Evolutionary conservation across 2,797 vertebrate species (phyloP), one percentile per base, ranked within the genome.

Genomic region (Netta rufina): DNA sequence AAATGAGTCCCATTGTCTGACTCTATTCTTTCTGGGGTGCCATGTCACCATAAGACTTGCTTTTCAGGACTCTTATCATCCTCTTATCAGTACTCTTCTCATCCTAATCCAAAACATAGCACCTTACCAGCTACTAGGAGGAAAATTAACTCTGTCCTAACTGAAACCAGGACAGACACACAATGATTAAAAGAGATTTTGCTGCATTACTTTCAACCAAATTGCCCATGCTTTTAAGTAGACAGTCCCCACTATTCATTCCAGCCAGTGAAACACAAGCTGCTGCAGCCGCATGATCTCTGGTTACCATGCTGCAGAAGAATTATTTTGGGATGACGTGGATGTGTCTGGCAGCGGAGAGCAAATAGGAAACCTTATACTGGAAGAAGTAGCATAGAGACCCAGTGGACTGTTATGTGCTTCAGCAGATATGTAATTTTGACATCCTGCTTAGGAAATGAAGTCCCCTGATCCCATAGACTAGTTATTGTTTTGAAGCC

Each of bases 151-250:
- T 16, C 41, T 41, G 41, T 41, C 41, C 41, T 41, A 41, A 41
- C 41, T 41, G 41, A 41, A 41, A 41, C 14, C 41, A 41, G 78
- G 38, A 39, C 38, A 39, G 38, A 39, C 45, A 41, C 6, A 19
- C 1, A 2, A 33, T 62, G n/a, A 81, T 69, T 57, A 80, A 82
- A 95, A 94, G 60, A 62, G 8, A n/a, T 77, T 95, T 47, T 76
- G 87, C 82, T 71, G 33, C n/a, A 30, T 90, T 72, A 82, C 57
- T 95, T 93, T 92, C 47, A 64, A 69, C 58, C 70, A 21, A 61
- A 83, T 83, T 82, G 91, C 43, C 43, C 69, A 19, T 49, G 33
- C 25, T 95, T 96, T 82, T 85, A 76, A 87, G 85, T 91, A 88
- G 94, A 82, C 61, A 72, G 57, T 49, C 47, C 32, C 38, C 39